Conservation (phyloP, 2,797 vertebrate species). For the Hirundo rustica region DNA sequence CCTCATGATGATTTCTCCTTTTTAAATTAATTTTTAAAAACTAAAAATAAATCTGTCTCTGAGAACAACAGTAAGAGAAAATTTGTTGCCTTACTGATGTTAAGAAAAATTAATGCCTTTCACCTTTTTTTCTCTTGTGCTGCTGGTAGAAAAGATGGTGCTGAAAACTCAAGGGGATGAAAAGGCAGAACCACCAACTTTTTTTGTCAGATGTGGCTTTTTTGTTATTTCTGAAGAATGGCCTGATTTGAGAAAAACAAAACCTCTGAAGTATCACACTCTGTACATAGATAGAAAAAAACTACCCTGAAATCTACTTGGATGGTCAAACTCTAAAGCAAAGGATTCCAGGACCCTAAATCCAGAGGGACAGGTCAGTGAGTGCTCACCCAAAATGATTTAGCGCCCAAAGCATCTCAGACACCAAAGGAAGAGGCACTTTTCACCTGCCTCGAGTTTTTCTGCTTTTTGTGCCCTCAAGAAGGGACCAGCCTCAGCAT, state of each 20-base stretch:
- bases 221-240: not conserved
- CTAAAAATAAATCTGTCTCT: not conserved
- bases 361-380: not conserved
- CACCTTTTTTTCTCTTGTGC: not conserved
- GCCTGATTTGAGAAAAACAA: not conserved
- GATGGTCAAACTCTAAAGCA: not conserved
- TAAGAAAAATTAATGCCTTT: not conserved
- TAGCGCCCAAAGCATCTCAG: not conserved
- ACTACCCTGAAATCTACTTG: not conserved
- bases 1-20: not conserved
- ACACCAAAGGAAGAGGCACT: not conserved
- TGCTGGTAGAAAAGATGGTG: not conserved
- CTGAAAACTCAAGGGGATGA: not conserved
- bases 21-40: not conserved
- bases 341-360: not conserved
- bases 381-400: not conserved
- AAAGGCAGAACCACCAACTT: not conserved
- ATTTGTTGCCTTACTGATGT: not conserved
- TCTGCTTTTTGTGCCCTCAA: not conserved
- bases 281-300: not conserved
- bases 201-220: not conserved
- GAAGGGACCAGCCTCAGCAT: rapidly evolving
- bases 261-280: not conserved
- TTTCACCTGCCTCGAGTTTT: rapidly evolving
- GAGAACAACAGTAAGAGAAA: not conserved